Evolutionary conservation across 2,113 vertebrate species (phyloP).

Genomic region (Eptatretus burgeri): DNA sequence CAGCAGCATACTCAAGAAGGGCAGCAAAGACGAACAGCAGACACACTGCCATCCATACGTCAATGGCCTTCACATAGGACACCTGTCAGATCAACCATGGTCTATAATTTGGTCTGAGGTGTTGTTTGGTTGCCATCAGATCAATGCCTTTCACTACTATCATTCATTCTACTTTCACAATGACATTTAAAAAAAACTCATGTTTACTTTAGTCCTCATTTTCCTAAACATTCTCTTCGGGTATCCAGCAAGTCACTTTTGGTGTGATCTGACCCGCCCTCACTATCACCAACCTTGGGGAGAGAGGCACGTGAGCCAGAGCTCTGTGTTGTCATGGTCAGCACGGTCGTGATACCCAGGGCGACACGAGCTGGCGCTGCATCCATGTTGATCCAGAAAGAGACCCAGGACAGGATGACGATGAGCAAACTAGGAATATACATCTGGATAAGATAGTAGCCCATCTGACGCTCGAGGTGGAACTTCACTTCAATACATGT

Average conservation of each 20-base stretch:
- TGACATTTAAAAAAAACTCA: too few species aligned
- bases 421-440: constrained; percentile 55
- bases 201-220: too few species aligned
- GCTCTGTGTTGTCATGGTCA: constrained; percentile 95
- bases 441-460: constrained; percentile 96
- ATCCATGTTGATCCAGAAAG: constrained; percentile 74
- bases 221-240: too few species aligned
- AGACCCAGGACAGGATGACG: constrained; percentile 82
- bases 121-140: too few species aligned
- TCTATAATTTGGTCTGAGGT: too few species aligned
- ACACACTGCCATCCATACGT: constrained; percentile 97
- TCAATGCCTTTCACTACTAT: too few species aligned
- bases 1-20: constrained; percentile 71
- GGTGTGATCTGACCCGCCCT: too few species aligned
- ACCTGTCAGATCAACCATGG: constrained; percentile 21
- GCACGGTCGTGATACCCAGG: constrained; percentile 75
- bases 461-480: constrained; percentile 89
- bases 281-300: constrained; percentile 32
- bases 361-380: constrained; percentile 78
- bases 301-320: constrained; percentile 76
- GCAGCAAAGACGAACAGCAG: constrained; percentile 91
- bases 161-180: too few species aligned
- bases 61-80: constrained; percentile 87
- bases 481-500: constrained; percentile 89
- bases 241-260: too few species aligned